Conservation (phyloP, 2,797 vertebrate genomes). For the Anomalospiza imberbis region DNA sequence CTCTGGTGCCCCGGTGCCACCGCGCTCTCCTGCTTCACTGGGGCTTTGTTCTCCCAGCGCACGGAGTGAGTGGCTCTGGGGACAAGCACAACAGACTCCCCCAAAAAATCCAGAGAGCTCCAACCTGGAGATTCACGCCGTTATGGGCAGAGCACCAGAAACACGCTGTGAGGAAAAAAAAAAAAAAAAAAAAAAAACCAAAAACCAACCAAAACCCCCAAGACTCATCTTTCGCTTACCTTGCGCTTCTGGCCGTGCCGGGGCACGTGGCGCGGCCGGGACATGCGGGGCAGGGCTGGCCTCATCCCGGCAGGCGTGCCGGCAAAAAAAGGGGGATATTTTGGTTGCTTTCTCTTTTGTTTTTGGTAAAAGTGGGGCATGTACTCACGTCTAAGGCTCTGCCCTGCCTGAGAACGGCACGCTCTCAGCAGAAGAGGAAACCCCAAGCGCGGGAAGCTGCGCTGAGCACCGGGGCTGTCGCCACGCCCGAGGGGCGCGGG, state of each 20-base stretch:
- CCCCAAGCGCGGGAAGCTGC: neutral
- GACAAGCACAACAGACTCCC: neutral
- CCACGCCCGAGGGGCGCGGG: neutral
- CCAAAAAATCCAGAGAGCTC: fast-evolving
- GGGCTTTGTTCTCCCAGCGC: neutral
- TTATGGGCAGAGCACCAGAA: neutral
- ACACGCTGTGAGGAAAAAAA: fast-evolving
- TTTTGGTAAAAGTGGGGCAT: neutral
- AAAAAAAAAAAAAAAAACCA: neutral
- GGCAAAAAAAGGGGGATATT: neutral
- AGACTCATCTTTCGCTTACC: neutral
- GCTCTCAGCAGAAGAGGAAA: neutral
- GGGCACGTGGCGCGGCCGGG: neutral
- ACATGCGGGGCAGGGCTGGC: neutral
- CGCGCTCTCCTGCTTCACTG: neutral
- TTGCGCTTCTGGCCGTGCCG: neutral
- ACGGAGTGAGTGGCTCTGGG: fast-evolving
- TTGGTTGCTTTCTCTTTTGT: slow-evolving; percentile 37
- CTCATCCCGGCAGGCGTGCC: neutral
- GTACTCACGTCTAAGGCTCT: fast-evolving
- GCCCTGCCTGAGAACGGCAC: neutral
- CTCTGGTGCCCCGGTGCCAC: neutral
- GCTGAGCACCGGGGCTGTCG: neutral
- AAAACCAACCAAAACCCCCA: neutral
- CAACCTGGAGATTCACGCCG: fast-evolving